These are phyloP conservation scores for Ctenosaura bakeri DNA, from an alignment of 2,797 vertebrate genomes.

Conservation along the genomic window DNA sequence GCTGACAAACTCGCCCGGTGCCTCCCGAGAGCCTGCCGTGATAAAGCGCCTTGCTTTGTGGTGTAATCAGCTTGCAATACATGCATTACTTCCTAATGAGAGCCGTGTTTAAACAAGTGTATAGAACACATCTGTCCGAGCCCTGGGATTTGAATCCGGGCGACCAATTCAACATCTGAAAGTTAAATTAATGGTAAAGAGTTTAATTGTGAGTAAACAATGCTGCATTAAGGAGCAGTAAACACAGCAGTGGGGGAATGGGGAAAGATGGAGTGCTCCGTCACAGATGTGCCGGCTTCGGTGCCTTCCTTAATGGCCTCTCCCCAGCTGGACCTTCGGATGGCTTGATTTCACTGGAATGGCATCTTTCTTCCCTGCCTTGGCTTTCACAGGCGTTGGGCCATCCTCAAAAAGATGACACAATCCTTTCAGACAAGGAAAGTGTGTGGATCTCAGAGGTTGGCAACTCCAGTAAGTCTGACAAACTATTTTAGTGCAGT, in stretches of 20 bases:
- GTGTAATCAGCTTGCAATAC: slow-evolving; percentile 78
- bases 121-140: slow-evolving; percentile 81
- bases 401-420: background rate
- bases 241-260: slow-evolving; percentile 78
- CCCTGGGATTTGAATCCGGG: slow-evolving; percentile 76
- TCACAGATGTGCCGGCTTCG: slow-evolving; percentile 79
- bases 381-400: background rate
- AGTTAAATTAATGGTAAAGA: slow-evolving; percentile 81
- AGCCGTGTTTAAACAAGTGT: slow-evolving; percentile 80
- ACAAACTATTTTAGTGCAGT: too few species aligned
- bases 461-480: too few species aligned
- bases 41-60: slow-evolving; percentile 80
- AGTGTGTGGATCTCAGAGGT: too few species aligned
- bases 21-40: slow-evolving; percentile 73
- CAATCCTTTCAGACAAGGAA: too few species aligned
- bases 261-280: slow-evolving; percentile 7
- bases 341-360: slow-evolving; percentile 38
- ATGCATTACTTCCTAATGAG: slow-evolving; percentile 80
- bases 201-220: slow-evolving; percentile 87
- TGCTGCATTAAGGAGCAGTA: slow-evolving; percentile 79
- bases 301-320: slow-evolving; percentile 62
- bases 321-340: slow-evolving; percentile 48
- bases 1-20: slow-evolving; percentile 73
- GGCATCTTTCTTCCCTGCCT: slow-evolving; percentile 27
- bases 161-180: slow-evolving; percentile 80